These are phyloP conservation scores for Saimiri boliviensis DNA, from an alignment of 2,113 vertebrate species.

Conservation along the genomic window DNA sequence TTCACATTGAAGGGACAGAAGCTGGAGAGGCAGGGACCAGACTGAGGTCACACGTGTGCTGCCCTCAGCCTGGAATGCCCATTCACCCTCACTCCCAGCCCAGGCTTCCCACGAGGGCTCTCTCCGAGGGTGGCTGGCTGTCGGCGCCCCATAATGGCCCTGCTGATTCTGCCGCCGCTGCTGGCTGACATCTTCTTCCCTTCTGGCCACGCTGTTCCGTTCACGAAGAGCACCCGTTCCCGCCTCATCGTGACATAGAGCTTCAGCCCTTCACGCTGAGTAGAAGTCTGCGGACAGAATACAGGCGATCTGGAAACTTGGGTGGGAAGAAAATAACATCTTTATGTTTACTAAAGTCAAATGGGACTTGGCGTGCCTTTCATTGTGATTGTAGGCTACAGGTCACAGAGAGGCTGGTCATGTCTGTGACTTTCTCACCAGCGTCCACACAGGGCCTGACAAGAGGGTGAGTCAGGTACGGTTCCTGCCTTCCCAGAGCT, in stretches of 20 bases:
- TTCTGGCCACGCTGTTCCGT: not conserved
- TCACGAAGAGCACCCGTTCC: fast-evolving
- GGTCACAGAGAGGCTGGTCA: not conserved
- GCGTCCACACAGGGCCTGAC: not conserved
- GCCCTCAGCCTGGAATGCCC: not conserved
- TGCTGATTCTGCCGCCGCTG: not conserved
- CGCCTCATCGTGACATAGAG: fast-evolving
- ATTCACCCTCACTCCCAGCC: not conserved
- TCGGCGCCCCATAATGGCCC: too few relatives aligned
- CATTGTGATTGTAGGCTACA: not conserved
- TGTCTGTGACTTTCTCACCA: not conserved
- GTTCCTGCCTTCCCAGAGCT: not conserved
- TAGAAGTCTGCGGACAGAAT: not conserved
- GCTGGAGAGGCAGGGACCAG: not conserved
- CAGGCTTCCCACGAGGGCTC: not conserved
- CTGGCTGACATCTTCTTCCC: too few relatives aligned
- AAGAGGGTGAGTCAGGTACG: fast-evolving
- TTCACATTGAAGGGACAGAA: not conserved
- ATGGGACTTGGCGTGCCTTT: not conserved
- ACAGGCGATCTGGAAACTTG: too few relatives aligned
- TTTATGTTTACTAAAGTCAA: not conserved
- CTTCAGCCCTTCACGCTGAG: not conserved
- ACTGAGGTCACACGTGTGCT: not conserved
- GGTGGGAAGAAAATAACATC: not conserved
- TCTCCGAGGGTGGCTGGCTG: not conserved